Evolutionary conservation across 1,140 invertebrate species (phyloP).

Genomic region (Drosophila repleta): DNA sequence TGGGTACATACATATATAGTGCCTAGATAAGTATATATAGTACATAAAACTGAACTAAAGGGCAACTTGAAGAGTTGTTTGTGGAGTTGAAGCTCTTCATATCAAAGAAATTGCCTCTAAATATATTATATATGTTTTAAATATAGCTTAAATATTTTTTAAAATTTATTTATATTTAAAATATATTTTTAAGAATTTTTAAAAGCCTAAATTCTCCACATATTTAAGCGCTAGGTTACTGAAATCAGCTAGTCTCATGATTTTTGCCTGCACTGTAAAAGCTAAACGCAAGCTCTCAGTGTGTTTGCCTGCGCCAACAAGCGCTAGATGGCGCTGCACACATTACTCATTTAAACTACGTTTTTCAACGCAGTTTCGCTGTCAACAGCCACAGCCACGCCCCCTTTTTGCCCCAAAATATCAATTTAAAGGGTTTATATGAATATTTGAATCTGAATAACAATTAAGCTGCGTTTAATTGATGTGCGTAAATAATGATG

Average conservation of each 20-base stretch:
- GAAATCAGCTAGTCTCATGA: not conserved
- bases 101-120: too few relatives aligned
- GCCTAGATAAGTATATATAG: too few relatives aligned
- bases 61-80: too few relatives aligned
- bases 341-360: not conserved
- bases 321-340: constrained; percentile 33
- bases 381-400: too few relatives aligned
- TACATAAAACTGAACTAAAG: too few relatives aligned
- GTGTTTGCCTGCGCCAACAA: not conserved
- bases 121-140: too few relatives aligned
- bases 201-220: too few relatives aligned
- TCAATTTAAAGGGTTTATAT: not conserved
- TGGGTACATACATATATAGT: constrained; percentile 84
- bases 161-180: not conserved
- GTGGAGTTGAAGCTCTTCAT: too few relatives aligned
- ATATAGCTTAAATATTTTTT: not conserved
- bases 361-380: not conserved
- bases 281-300: constrained; percentile 24
- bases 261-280: constrained; percentile 33
- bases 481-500: constrained; percentile 25
- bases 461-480: constrained; percentile 19
- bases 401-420: not conserved
- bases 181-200: too few relatives aligned
- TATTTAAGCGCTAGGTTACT: not conserved
- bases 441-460: not conserved